These are phyloP conservation scores for Ochropacha duplaris DNA, from an alignment of 2,888 invertebrate species.

Conservation along the genomic window DNA sequence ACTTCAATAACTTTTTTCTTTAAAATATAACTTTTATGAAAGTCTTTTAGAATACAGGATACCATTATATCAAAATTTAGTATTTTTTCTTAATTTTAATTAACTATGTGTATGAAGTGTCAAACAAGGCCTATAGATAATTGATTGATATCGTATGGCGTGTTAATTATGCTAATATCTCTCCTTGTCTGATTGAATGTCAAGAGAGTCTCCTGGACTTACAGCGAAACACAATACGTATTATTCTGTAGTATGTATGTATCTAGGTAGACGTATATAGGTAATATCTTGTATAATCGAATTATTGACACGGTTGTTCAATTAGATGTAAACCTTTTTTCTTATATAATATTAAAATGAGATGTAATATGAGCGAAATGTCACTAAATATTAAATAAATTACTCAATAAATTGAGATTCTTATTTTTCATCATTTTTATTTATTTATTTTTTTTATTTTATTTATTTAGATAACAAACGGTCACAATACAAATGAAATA, in stretches of 20 bases:
- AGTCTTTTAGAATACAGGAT: neutral
- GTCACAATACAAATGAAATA: too few species aligned
- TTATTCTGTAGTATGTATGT: neutral
- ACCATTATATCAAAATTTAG: neutral
- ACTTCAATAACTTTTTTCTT: too few species aligned
- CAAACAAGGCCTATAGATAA: neutral
- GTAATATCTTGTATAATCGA: too few species aligned
- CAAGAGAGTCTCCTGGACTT: neutral
- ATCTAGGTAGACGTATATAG: neutral
- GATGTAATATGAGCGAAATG: too few species aligned
- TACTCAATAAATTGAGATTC: too few species aligned
- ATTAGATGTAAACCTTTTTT: too few species aligned
- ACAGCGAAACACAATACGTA: neutral
- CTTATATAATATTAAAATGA: too few species aligned
- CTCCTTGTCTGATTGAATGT: neutral
- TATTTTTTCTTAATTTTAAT: neutral
- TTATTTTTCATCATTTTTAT: too few species aligned
- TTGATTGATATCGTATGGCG: neutral
- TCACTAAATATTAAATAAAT: too few species aligned
- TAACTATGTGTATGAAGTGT: neutral
- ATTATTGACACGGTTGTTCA: neutral
- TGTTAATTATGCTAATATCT: neutral
- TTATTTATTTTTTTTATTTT: too few species aligned
- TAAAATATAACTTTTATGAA: too few species aligned
- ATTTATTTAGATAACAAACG: too few species aligned